Conservation (phyloP, 2,113 vertebrate genomes). For the Actenoides hombroni region DNA sequence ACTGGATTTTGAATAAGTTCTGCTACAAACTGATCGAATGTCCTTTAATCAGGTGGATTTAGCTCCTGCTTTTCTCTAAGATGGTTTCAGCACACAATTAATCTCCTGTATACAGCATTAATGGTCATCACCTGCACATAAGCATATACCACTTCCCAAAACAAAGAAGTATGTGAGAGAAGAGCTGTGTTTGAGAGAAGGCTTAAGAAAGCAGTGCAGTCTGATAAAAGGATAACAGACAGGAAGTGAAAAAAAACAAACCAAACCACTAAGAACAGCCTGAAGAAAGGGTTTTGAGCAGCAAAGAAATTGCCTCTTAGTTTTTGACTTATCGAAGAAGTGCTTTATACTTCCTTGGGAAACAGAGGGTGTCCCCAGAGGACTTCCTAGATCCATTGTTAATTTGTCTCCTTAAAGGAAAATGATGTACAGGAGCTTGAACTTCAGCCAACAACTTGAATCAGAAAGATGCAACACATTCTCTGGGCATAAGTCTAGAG, state of each 20-base stretch:
- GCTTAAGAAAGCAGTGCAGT: not conserved
- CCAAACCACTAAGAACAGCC: not conserved
- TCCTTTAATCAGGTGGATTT: not conserved
- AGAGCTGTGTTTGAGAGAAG: not conserved
- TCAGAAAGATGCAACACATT: not conserved
- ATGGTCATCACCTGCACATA: not conserved
- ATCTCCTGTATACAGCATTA: not conserved
- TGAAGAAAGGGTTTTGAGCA: not conserved
- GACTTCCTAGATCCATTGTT: not conserved
- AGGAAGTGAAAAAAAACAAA: not conserved
- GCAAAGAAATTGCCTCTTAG: not conserved
- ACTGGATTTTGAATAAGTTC: slow-evolving; percentile 29
- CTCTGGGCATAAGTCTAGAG: not conserved
- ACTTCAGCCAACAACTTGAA: not conserved
- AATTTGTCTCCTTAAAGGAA: not conserved
- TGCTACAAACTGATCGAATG: not conserved
- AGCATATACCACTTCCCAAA: not conserved
- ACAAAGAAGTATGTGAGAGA: not conserved
- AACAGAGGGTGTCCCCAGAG: not conserved
- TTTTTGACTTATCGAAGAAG: not conserved
- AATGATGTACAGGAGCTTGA: not conserved
- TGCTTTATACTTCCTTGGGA: not conserved
- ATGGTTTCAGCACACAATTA: slow-evolving; percentile 3
- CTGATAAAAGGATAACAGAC: not conserved
- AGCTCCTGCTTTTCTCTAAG: not conserved